phyloP scores from a whole-genome alignment of 2,113 vertebrate species.

The Dicrurus megarhynchus region DNA sequence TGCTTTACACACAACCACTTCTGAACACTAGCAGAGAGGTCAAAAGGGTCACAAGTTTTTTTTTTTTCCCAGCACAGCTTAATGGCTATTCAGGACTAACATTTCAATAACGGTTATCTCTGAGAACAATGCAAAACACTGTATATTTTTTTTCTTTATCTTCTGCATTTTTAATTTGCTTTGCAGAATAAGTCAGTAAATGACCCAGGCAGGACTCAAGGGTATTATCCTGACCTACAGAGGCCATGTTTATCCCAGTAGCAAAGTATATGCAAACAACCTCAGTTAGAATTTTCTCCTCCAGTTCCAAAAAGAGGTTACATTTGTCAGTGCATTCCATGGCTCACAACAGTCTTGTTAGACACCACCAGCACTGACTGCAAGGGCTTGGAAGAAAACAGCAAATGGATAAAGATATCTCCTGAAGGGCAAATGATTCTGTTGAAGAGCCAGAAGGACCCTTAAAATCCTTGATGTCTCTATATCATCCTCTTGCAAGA shows the following conservation, averaged over 20 bases:
- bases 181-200: background rate
- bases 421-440: background rate
- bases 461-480: background rate
- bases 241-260: constrained; percentile 10
- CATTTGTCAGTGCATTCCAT: background rate
- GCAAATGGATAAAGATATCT: background rate
- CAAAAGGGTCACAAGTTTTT: background rate
- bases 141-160: background rate
- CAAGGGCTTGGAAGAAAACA: background rate
- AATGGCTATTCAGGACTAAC: background rate
- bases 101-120: background rate
- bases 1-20: background rate
- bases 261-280: background rate
- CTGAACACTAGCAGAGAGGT: background rate
- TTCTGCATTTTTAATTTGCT: constrained; percentile 23
- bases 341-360: background rate
- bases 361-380: background rate
- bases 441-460: background rate
- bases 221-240: background rate
- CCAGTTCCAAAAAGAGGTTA: background rate
- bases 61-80: background rate
- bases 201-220: background rate
- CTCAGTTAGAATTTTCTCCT: background rate
- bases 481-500: background rate
- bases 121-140: background rate